phyloP scores from a whole-genome alignment of 2,797 vertebrate genomes.

The Diglossa cyanea region DNA sequence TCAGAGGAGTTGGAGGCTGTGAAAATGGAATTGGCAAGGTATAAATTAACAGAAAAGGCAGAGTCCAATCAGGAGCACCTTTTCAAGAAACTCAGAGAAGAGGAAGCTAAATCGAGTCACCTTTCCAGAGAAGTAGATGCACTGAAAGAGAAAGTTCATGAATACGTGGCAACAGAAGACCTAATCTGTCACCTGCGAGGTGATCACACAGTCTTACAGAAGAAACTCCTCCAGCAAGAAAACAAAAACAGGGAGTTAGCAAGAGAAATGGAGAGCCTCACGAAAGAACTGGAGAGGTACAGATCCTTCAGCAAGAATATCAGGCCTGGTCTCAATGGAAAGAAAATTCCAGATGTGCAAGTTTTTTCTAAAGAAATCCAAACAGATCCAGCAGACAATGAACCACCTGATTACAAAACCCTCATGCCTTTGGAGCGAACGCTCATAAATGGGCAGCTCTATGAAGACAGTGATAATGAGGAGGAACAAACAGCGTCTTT shows the following conservation, averaged over 20 bases:
- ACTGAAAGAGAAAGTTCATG: conserved; percentile 94
- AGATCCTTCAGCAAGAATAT: conserved; percentile 89
- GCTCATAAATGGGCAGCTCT: conserved; percentile 87
- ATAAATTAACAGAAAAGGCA: conserved; percentile 91
- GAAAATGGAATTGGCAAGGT: conserved; percentile 87
- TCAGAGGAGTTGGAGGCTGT: conserved; percentile 88
- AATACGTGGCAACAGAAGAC: conserved; percentile 91
- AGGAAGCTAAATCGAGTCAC: conserved; percentile 91
- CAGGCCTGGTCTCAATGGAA: conserved; percentile 86
- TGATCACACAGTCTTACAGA: conserved; percentile 88
- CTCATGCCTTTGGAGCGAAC: conserved; percentile 82
- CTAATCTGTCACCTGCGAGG: conserved; percentile 88
- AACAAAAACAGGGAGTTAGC: conserved; percentile 90
- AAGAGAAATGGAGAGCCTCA: conserved; percentile 92
- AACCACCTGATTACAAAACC: conserved; percentile 82
- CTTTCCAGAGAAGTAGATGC: conserved; percentile 89
- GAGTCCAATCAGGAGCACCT: conserved; percentile 89
- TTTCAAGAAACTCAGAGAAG: conserved; percentile 90
- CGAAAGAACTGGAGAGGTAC: conserved; percentile 89
- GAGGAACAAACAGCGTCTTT: conserved; percentile 79
- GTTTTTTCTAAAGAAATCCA: conserved; percentile 93
- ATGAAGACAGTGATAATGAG: conserved; percentile 81
- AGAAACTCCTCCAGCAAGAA: conserved; percentile 92
- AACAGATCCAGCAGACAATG: conserved; percentile 84
- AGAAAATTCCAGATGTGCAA: conserved; percentile 90